These are phyloP conservation scores for Machimus rusticus DNA, from an alignment of 2,888 invertebrate genomes.

Conservation along the genomic window DNA sequence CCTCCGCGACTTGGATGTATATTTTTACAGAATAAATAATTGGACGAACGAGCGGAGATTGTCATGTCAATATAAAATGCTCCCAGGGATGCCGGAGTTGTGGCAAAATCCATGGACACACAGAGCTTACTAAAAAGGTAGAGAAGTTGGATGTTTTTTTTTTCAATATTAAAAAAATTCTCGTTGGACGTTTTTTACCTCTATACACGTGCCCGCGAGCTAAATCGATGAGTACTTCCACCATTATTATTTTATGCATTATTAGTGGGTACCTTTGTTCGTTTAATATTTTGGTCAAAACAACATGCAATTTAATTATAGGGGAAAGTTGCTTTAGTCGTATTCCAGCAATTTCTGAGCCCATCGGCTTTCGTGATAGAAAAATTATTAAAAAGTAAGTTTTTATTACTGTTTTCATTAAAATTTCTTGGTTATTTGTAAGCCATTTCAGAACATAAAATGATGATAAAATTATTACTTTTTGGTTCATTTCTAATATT, in stretches of 20 bases:
- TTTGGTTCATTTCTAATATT: too few relatives aligned
- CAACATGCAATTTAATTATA: not conserved
- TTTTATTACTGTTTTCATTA: too few relatives aligned
- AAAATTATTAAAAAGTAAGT: too few relatives aligned
- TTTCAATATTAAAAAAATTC: not conserved
- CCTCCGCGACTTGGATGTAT: not conserved
- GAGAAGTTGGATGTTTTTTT: not conserved
- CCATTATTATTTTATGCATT: not conserved
- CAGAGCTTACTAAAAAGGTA: not conserved
- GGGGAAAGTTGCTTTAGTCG: too few relatives aligned
- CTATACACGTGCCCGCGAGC: not conserved
- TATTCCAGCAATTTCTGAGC: too few relatives aligned
- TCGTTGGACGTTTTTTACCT: not conserved
- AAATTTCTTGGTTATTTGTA: too few relatives aligned
- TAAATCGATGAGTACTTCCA: not conserved
- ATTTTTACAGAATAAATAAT: constrained; percentile 30
- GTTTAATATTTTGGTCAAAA: not conserved
- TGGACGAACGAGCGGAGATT: constrained; percentile 16
- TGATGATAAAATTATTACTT: too few relatives aligned
- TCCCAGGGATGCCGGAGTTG: not conserved
- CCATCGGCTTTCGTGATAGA: too few relatives aligned
- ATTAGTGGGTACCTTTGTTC: not conserved
- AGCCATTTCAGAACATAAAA: too few relatives aligned
- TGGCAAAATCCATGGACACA: not conserved
- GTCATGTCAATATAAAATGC: constrained; percentile 33